Conservation (phyloP, 92 coral and sea anemone genomes). For the Heteractis magnifica region DNA sequence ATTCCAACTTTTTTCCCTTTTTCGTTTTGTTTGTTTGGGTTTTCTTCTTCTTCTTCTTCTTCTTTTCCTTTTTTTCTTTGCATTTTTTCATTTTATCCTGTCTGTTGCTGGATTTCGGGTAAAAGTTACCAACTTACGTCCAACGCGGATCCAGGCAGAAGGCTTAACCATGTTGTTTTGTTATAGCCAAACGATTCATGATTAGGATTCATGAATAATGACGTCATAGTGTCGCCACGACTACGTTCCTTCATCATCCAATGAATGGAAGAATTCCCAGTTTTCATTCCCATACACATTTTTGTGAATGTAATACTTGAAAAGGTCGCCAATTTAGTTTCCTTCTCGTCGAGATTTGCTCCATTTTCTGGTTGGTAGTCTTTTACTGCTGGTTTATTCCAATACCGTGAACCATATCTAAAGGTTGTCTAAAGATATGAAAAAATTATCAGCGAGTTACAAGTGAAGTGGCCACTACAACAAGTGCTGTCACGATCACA, state of each 20-base stretch:
- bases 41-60: too few species aligned
- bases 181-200: not conserved
- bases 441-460: not conserved
- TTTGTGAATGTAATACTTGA: slow-evolving; percentile 36
- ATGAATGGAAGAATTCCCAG: not conserved
- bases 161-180: not conserved
- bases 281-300: slow-evolving; percentile 71
- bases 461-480: not conserved
- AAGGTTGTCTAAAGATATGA: slow-evolving; percentile 44
- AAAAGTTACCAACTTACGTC: slow-evolving; percentile 4
- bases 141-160: not conserved
- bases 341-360: slow-evolving; percentile 38
- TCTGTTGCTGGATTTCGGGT: not conserved
- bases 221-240: slow-evolving; percentile 10
- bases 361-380: slow-evolving; percentile 46
- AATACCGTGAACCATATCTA: slow-evolving; percentile 25
- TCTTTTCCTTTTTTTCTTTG: too few species aligned
- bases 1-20: too few species aligned
- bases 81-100: not conserved
- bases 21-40: too few species aligned
- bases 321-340: slow-evolving; percentile 56
- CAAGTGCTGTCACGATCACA: too few species aligned
- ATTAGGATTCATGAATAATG: not conserved
- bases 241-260: slow-evolving; percentile 31
- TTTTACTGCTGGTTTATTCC: slow-evolving; percentile 17